Evolutionary conservation across 2,888 invertebrate species (phyloP).

Genomic region (Tenodera sinensis): DNA sequence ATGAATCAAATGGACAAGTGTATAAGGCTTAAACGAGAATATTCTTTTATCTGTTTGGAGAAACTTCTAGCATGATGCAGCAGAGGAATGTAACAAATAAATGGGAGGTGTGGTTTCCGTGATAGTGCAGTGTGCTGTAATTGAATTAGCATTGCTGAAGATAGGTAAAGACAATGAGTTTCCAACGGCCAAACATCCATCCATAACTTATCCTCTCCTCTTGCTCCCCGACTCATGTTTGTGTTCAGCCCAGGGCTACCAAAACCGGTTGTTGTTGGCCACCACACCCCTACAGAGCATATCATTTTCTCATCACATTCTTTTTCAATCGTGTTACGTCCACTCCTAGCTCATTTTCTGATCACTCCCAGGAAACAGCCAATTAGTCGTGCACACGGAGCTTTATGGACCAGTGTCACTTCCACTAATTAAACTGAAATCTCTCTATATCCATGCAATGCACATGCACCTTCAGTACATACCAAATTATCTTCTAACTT

Average conservation of each 20-base stretch:
- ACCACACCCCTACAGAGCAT: background rate
- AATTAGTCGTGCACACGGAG: background rate
- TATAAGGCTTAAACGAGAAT: too few relatives aligned
- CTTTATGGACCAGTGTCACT: too few relatives aligned
- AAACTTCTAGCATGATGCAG: background rate
- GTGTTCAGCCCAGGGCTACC: background rate
- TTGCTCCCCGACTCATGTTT: background rate
- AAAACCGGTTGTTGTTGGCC: background rate
- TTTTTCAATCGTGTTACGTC: background rate
- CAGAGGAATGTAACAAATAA: background rate
- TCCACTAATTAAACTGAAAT: too few relatives aligned
- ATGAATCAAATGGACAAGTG: too few relatives aligned
- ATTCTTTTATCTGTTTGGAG: too few relatives aligned
- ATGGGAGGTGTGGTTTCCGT: background rate
- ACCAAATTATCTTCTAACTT: too few relatives aligned
- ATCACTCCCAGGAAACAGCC: background rate
- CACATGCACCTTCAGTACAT: too few relatives aligned
- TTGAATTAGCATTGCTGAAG: background rate
- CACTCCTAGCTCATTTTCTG: background rate
- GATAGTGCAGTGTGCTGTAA: background rate
- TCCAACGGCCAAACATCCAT: background rate
- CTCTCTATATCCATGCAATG: too few relatives aligned
- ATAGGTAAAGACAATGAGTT: background rate
- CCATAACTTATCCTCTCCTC: background rate
- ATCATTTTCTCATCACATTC: background rate